Percentiles rank a stretch among this genome's conserved stretches.
phyloP scores from a whole-genome alignment of 2,797 vertebrate species.

The Masticophis lateralis region DNA sequence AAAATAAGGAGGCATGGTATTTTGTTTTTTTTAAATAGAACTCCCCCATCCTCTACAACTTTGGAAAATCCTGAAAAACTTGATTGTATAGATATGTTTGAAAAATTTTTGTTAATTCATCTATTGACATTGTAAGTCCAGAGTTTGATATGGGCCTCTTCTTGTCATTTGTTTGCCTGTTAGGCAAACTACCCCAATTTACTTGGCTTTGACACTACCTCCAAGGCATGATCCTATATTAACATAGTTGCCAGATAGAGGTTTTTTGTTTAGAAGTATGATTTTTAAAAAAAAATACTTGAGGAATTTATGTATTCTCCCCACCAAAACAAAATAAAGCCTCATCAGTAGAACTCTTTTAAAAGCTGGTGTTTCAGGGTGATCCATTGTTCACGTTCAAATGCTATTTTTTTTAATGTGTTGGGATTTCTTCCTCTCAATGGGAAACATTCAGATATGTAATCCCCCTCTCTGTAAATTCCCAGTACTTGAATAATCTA shows the following conservation, averaged over 20 bases:
- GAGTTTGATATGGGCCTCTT: background rate
- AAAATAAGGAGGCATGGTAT: background rate
- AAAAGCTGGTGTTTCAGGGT: background rate
- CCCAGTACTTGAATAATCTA: background rate
- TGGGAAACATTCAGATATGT: background rate
- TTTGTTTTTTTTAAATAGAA: background rate
- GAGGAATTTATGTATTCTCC: background rate
- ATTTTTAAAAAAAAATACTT: background rate
- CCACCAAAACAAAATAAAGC: background rate
- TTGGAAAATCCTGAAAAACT: background rate
- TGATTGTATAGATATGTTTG: background rate
- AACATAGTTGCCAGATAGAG: background rate
- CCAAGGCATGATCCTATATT: background rate
- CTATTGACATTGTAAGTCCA: background rate
- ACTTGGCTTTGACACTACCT: background rate
- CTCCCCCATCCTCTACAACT: background rate
- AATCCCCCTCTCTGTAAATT: background rate
- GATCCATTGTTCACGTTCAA: background rate
- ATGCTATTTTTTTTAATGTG: background rate
- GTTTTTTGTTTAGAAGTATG: background rate
- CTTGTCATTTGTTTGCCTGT: background rate
- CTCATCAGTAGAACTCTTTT: background rate
- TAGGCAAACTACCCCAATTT: background rate
- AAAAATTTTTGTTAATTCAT: background rate
- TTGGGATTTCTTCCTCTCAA: background rate